Conservation (phyloP, 2,888 invertebrate species). For the Petrolisthes cinctipes region DNA sequence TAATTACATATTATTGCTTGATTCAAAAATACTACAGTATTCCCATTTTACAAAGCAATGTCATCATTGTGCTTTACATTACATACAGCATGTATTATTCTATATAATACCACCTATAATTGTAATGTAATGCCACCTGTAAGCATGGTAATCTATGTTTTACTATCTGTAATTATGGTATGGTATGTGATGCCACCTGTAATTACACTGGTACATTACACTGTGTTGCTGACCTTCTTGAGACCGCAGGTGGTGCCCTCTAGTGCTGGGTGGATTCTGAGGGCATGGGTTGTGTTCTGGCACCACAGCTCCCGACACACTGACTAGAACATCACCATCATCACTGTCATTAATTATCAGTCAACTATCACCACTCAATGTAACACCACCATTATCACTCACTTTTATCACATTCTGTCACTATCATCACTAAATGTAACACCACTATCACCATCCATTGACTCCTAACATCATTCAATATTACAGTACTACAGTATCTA, state of each 20-base stretch:
- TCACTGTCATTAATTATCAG: neutral
- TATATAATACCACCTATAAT: neutral
- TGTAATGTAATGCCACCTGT: too few species aligned
- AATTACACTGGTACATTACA: neutral
- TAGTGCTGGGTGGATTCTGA: conserved; percentile 69
- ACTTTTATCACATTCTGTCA: neutral
- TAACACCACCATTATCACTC: neutral
- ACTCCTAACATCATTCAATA: too few species aligned
- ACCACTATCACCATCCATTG: neutral
- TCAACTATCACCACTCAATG: neutral
- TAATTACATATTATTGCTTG: too few species aligned
- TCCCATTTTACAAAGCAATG: too few species aligned
- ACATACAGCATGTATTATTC: neutral
- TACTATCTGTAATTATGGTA: neutral
- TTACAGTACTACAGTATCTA: neutral
- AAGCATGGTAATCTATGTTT: too few species aligned
- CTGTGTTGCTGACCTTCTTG: conserved; percentile 61
- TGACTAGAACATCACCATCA: conserved; percentile 66
- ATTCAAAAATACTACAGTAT: too few species aligned
- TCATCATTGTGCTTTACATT: too few species aligned
- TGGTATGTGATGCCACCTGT: neutral
- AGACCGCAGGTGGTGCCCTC: conserved; percentile 69
- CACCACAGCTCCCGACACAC: conserved; percentile 70
- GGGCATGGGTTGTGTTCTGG: conserved; percentile 68
- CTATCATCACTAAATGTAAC: neutral